A percentile compares a stretch with the other conserved stretches of the same genome.
These are phyloP conservation scores for Lasioglossum baleicum DNA, from an alignment of 1,140 invertebrate genomes.

Conservation along the genomic window DNA sequence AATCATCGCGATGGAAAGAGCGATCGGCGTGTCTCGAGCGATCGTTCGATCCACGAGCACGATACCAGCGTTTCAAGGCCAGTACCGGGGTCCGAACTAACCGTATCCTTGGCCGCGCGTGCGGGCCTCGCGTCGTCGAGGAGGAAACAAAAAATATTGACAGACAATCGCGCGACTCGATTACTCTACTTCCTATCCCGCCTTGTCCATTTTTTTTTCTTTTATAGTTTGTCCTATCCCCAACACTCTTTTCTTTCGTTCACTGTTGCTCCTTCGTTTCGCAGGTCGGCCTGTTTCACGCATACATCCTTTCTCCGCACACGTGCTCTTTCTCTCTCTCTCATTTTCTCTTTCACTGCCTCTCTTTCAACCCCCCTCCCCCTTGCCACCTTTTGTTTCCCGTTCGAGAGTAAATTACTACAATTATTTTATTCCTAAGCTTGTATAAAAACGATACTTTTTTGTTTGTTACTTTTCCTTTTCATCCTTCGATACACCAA, in stretches of 20 bases:
- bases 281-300: background rate
- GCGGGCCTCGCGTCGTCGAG: background rate
- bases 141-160: constrained; percentile 15
- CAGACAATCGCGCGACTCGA: background rate
- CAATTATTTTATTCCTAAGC: constrained; percentile 50
- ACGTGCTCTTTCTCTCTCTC: too few species aligned
- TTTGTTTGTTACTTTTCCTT: constrained; percentile 33
- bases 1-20: constrained; percentile 38
- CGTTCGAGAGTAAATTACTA: background rate
- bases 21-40: constrained; percentile 3
- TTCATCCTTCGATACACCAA: constrained; percentile 58
- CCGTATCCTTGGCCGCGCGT: background rate
- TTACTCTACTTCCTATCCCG: background rate
- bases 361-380: too few species aligned
- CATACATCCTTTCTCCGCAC: too few species aligned
- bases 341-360: too few species aligned
- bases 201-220: background rate
- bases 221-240: background rate
- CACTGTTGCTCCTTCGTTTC: background rate
- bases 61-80: background rate
- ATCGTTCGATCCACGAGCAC: background rate
- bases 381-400: background rate
- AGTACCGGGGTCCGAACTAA: background rate
- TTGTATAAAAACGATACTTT: constrained; percentile 65
- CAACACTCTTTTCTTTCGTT: background rate